Base-by-base conservation (phyloP, 2,888 invertebrate species). In the Eustalomyia histrio region DNA sequence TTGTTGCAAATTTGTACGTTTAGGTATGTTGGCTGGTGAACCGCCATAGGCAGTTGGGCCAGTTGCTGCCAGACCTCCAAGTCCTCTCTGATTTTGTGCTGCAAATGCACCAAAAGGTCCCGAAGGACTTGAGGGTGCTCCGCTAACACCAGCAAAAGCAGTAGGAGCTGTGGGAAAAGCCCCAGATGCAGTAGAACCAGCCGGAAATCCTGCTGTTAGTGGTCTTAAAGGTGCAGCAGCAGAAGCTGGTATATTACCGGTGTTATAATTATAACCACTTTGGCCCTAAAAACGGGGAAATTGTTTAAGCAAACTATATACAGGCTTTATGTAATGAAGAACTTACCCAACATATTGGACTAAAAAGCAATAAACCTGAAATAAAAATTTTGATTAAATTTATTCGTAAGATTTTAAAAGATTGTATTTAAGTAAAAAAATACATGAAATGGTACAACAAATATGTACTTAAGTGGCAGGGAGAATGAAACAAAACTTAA, bases 261-360 rank as follows among this genome's bases (percentile, higher is more conserved):
- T 86, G 1, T 82, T 94, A 90, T 96, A 96, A 83, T 93, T 93
- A 88, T 96, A 96, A 18, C 95, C 95, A 87, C 92, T 93, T 91
- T 95, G 95, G 69, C 92, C 93, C 94, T 94, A 43, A 85, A 86
- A 10, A 14, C 18, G 6, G 47, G 55, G 47, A 33, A 43, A 47
- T 14, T 29, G 12, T 16, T 57, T 29, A 12, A 67, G 12, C 53
- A 17, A 21, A 6, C 10, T 16, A 60, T 53, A 61, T 39, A 8
- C 3, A n/a, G 1, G n/a, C n/a, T 14, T 47, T n/a, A 8, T 17
- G n/a, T 35, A 24, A 1, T 80, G 39, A 21, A n/a, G 10, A 5
- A 79, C 81, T 63, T 57, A 88, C 88, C 85, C 84, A 73, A 78
- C 86, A 84, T 24, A 85, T 29, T 60, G 86, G 83, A 80, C 84